Evolutionary conservation across 2,797 vertebrate genomes (phyloP).

Genomic region (Cetoscarus ocellatus): DNA sequence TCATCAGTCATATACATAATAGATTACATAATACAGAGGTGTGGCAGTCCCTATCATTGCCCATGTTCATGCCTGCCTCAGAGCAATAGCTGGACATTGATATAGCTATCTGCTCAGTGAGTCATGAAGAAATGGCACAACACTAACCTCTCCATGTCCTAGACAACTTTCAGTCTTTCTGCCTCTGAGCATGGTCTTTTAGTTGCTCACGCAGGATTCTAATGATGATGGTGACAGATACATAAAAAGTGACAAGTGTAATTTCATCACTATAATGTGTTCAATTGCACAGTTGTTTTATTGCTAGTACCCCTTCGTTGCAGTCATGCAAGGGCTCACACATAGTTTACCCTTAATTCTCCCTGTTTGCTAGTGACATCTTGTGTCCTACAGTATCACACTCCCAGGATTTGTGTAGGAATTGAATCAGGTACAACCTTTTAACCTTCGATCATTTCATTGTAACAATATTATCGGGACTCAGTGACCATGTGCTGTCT

Average conservation of each 20-base stretch:
- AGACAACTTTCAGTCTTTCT: conserved; percentile 10
- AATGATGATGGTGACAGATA: conserved; percentile 43
- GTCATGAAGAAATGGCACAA: conserved; percentile 24
- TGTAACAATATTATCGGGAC: too few species aligned
- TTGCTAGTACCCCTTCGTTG: not conserved
- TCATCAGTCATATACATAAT: not conserved
- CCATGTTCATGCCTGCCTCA: conserved; percentile 14
- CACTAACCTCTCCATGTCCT: conserved; percentile 10
- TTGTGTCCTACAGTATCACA: not conserved
- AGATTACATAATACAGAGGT: not conserved
- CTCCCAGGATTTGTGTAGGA: not conserved
- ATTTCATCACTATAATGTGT: not conserved
- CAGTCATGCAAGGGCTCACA: not conserved
- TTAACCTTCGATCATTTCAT: too few species aligned
- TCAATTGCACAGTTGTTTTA: not conserved
- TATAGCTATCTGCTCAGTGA: conserved; percentile 29
- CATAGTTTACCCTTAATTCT: not conserved
- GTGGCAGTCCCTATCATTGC: conserved; percentile 13
- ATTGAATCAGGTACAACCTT: too few species aligned
- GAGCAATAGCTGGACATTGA: conserved; percentile 15
- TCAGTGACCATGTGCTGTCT: too few species aligned
- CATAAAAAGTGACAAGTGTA: not conserved
- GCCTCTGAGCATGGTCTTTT: conserved; percentile 27
- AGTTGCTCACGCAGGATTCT: conserved; percentile 22
- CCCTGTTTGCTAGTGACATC: conserved; percentile 5